A percentile compares a stretch with the other conserved stretches of the same genome.
Conservation (phyloP, 1,140 invertebrate species). For the Ectropis grisescens region DNA sequence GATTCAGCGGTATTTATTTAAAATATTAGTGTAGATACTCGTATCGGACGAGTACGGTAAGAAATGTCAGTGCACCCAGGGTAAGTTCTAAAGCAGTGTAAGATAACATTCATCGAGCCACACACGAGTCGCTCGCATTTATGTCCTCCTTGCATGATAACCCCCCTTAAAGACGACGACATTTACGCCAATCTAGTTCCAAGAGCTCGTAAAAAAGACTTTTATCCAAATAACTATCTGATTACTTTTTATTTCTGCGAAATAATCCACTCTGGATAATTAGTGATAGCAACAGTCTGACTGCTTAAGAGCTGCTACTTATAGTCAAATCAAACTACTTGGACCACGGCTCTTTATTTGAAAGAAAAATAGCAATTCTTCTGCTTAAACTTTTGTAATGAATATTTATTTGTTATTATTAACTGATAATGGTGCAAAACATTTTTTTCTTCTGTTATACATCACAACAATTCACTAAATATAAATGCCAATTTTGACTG, state of each 20-base stretch:
- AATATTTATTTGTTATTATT: too few species aligned
- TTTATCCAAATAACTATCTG: slow-evolving; percentile 41
- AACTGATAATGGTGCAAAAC: too few species aligned
- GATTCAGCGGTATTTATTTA: too few species aligned
- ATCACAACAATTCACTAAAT: too few species aligned
- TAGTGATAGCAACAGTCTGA: slow-evolving; percentile 24
- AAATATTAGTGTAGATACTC: too few species aligned
- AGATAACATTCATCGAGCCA: slow-evolving; percentile 22
- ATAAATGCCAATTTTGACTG: too few species aligned
- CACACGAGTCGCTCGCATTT: slow-evolving; percentile 36
- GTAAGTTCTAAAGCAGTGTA: slow-evolving; percentile 10
- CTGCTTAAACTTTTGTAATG: slow-evolving; percentile 24
- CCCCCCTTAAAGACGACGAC: slow-evolving; percentile 32
- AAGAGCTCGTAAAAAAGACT: slow-evolving; percentile 37
- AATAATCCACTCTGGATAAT: slow-evolving; percentile 34
- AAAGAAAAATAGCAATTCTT: too few species aligned
- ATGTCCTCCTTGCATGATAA: slow-evolving; percentile 46
- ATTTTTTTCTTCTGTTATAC: too few species aligned
- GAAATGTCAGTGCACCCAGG: too few species aligned
- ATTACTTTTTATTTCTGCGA: slow-evolving; percentile 37
- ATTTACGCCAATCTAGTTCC: slow-evolving; percentile 30
- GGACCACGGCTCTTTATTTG: too few species aligned
- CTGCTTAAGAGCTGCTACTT: slow-evolving; percentile 13
- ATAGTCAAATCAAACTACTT: too few species aligned
- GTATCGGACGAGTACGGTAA: too few species aligned